Percentiles rank a stretch among this genome's conserved stretches.
phyloP scores from a whole-genome alignment of 2,888 invertebrate genomes.

The Ceriagrion tenellum region DNA sequence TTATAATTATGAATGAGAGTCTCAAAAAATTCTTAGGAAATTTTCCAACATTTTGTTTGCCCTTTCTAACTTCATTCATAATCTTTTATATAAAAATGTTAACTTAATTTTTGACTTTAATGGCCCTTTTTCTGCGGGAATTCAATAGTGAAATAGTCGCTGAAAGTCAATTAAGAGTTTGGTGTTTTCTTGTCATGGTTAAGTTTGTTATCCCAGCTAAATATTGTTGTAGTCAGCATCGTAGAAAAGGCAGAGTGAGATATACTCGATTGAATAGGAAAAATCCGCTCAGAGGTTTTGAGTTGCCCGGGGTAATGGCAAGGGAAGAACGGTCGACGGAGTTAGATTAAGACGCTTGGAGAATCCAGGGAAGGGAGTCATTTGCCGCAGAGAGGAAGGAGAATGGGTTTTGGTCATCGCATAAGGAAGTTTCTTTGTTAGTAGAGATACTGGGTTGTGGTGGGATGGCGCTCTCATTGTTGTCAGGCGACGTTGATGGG shows the following conservation, averaged over 20 bases:
- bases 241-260: background rate
- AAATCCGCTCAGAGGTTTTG: background rate
- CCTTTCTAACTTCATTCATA: too few species aligned
- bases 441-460: background rate
- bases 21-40: too few species aligned
- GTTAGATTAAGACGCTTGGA: background rate
- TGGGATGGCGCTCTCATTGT: constrained; percentile 22
- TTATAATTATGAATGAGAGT: too few species aligned
- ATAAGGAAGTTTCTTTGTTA: constrained; percentile 35
- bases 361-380: background rate
- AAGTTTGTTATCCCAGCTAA: background rate
- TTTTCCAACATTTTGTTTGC: too few species aligned
- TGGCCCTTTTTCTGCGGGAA: too few species aligned
- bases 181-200: too few species aligned
- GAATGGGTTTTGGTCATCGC: constrained; percentile 48
- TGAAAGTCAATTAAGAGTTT: too few species aligned
- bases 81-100: too few species aligned
- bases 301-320: background rate
- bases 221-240: background rate
- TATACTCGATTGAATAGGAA: background rate
- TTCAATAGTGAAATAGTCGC: too few species aligned
- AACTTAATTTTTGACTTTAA: too few species aligned
- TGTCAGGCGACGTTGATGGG: constrained; percentile 46
- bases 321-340: background rate
- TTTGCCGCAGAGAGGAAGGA: background rate